These are phyloP conservation scores for Epizoanthus illoricatus DNA, from an alignment of 92 coral and sea anemone species.

Conservation along the genomic window DNA sequence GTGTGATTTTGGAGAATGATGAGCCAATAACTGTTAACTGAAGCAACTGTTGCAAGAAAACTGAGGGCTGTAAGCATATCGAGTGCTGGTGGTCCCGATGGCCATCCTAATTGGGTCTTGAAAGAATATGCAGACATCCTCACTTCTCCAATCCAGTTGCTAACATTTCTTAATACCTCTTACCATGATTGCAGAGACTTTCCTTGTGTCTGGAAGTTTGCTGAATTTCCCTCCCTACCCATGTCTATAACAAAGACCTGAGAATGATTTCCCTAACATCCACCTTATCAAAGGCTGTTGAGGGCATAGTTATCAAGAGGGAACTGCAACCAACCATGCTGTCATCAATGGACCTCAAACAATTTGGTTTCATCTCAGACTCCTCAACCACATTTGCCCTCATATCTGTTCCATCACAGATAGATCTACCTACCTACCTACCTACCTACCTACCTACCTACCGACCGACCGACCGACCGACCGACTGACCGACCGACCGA, in stretches of 20 bases:
- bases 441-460: no score
- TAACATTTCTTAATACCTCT: slow-evolving; percentile 46
- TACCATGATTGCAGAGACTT: slow-evolving; percentile 48
- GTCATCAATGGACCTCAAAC: slow-evolving; percentile 37
- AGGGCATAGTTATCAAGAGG: slow-evolving; percentile 22
- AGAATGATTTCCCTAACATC: slow-evolving; percentile 61
- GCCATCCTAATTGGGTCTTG: slow-evolving; percentile 57
- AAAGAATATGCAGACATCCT: slow-evolving; percentile 63
- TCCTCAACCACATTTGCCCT: slow-evolving; percentile 51
- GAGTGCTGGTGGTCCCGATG: slow-evolving; percentile 62
- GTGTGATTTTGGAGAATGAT: slow-evolving; percentile 40
- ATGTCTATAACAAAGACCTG: slow-evolving; percentile 47
- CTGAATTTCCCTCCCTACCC: slow-evolving; percentile 55
- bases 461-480: no score
- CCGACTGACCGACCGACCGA: no score
- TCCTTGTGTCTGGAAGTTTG: slow-evolving; percentile 53
- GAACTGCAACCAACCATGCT: slow-evolving; percentile 33
- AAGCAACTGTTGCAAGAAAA: slow-evolving; percentile 37
- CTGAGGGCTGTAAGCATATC: slow-evolving; percentile 31
- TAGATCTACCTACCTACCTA: no score
- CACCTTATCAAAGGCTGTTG: slow-evolving; percentile 52
- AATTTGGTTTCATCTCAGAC: slow-evolving; percentile 51
- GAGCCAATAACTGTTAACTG: slow-evolving; percentile 45
- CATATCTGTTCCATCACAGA: slow-evolving; percentile 38
- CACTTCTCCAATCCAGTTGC: slow-evolving; percentile 56